phyloP scores from a whole-genome alignment of 2,888 invertebrate genomes.

The Drosophila eohydei region DNA sequence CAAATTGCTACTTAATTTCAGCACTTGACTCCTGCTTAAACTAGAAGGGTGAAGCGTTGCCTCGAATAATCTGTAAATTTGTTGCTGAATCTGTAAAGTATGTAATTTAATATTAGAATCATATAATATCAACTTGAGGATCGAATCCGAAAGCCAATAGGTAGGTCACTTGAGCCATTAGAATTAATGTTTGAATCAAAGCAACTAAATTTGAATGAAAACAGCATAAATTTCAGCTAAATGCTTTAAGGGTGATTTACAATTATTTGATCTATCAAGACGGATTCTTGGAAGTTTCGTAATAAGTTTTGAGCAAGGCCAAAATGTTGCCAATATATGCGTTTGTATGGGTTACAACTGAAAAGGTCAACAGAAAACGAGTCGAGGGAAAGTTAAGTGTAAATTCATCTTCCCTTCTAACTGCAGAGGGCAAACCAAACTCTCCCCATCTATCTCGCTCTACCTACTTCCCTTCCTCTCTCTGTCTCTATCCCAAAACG shows the following conservation, averaged over 20 bases:
- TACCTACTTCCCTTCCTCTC: neutral
- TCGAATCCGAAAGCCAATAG: neutral
- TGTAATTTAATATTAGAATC: neutral
- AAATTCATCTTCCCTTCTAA: constrained; percentile 25
- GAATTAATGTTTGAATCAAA: neutral
- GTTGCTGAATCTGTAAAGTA: neutral
- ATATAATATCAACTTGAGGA: neutral
- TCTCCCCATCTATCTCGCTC: neutral
- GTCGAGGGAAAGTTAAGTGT: constrained; percentile 10
- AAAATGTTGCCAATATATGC: constrained; percentile 15
- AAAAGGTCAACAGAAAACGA: constrained; percentile 25
- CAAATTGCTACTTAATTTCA: neutral
- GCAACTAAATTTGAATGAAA: constrained; percentile 1
- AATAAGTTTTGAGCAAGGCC: constrained; percentile 14
- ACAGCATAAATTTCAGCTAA: constrained; percentile 3
- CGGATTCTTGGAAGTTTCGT: neutral
- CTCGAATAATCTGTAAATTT: neutral
- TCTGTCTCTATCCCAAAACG: constrained; percentile 12
- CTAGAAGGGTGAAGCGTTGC: neutral
- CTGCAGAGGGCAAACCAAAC: constrained; percentile 5
- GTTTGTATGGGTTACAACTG: neutral
- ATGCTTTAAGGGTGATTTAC: neutral
- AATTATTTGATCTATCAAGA: constrained; percentile 7
- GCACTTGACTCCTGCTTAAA: neutral
- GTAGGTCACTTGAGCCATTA: neutral